A percentile compares a stretch with the other conserved stretches of the same genome.
phyloP scores from a whole-genome alignment of 2,113 vertebrate genomes.

The Sebastes schlegelii region DNA sequence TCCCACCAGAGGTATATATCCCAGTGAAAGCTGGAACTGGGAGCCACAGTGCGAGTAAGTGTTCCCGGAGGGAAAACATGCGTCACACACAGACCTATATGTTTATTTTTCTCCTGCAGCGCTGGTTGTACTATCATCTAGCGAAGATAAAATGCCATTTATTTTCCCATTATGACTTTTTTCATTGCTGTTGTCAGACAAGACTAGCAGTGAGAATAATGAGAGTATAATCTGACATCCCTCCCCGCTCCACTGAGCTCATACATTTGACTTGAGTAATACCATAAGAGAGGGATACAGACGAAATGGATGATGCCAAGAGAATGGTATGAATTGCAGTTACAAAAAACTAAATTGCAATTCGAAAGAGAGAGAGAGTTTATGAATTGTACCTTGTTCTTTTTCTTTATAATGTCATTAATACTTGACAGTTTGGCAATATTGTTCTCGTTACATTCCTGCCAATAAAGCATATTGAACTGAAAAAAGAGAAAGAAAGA shows the following conservation, averaged over 20 bases:
- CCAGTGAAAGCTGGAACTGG: conserved; percentile 42
- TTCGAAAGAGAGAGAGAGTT: background rate
- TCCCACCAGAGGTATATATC: conserved; percentile 47
- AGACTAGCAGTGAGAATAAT: conserved; percentile 31
- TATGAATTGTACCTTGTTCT: background rate
- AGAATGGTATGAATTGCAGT: background rate
- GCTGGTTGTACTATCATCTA: conserved; percentile 6
- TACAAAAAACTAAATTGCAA: background rate
- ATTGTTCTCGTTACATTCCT: background rate
- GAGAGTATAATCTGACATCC: conserved; percentile 31
- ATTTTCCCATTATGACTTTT: conserved; percentile 35
- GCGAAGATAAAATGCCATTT: conserved; percentile 20
- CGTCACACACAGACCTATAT: conserved; percentile 12
- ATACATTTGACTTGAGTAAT: conserved; percentile 25
- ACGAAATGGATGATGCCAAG: background rate
- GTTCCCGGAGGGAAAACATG: conserved; percentile 30
- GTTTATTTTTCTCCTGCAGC: conserved; percentile 31
- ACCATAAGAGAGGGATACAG: background rate
- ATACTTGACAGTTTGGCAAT: background rate
- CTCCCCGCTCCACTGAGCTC: conserved; percentile 32
- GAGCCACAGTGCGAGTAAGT: conserved; percentile 30
- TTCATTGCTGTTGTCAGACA: conserved; percentile 29
- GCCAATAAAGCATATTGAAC: background rate
- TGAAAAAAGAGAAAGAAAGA: conserved; percentile 4
- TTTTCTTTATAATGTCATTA: background rate